Evolutionary conservation across 1,140 invertebrate species (phyloP).

Genomic region (Rhopalosiphum maidis): DNA sequence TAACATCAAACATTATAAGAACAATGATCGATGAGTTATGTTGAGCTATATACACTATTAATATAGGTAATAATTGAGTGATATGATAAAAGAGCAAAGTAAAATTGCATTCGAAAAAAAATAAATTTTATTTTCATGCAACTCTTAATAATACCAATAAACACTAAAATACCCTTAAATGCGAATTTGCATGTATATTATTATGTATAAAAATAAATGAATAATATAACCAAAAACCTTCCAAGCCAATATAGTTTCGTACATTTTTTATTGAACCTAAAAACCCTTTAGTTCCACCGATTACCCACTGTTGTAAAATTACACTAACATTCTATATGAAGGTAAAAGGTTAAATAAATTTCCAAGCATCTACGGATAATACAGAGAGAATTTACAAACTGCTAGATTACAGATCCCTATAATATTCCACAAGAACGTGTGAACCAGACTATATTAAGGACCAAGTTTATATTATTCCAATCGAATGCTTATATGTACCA

Average conservation of each 20-base stretch:
- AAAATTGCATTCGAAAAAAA: neutral
- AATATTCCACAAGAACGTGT: neutral
- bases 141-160: neutral
- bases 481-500: neutral
- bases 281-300: neutral
- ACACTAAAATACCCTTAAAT: neutral
- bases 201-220: neutral
- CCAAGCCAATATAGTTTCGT: neutral
- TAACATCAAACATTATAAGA: no score
- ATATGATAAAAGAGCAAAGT: neutral
- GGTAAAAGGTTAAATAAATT: slow-evolving; percentile 21
- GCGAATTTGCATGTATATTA: slow-evolving; percentile 12
- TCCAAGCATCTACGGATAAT: neutral
- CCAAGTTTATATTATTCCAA: neutral
- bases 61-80: neutral
- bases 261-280: slow-evolving; percentile 12
- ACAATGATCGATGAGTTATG: no score
- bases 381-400: neutral
- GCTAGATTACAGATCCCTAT: neutral
- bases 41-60: no score
- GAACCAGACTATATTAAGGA: neutral
- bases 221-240: neutral
- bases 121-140: neutral
- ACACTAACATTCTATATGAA: slow-evolving; percentile 1
- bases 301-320: slow-evolving; percentile 27